Base-by-base conservation (phyloP, 2,113 vertebrate genomes). In the Capreolus pygargus region DNA sequence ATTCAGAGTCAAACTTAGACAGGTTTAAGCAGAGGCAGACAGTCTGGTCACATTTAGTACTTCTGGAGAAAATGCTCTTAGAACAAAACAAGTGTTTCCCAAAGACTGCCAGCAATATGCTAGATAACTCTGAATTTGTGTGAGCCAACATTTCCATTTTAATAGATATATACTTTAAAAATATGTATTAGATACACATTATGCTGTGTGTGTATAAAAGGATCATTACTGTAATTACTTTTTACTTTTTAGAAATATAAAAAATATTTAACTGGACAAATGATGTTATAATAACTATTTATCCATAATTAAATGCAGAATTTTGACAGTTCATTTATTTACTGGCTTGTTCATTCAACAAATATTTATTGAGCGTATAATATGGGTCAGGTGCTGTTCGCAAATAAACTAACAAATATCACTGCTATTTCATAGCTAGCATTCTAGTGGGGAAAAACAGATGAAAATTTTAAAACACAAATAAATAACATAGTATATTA, bases 311-410 rank as follows among this genome's bases (percentile, higher is more conserved):
- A 14, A 58, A 27, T 50, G 33, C 13, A 87, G 55, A 83, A 45
- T n/a, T 91, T 94, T 83, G 43, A 45, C 74, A 82, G 76, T 91
- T 76, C 39, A 92, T 88, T 97, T 83, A 87, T 50, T 97, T 91
- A 14, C 1, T 64, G 8, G 4, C 13, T 84, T 84, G 60, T 92
- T 94, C 27, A 50, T 64, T 74, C 25, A 47, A 50, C 50, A 96
- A 61, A 57, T 87, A 89, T 43, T 91, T 91, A 79, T 7, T 17
- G 45, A 55, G 4, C 39, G 76, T 16, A 39, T 55, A 84, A 60
- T 54, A 95, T 43, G 33, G 6, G 11, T 36, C 10, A 28, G 83
- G 52, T 25, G 54, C 5, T 36, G 5, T 30, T 86, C 33, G 82
- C 45, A 95, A 61, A 74, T 58, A 86, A 81, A 70, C 13, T 57